Evolutionary conservation across 2,888 invertebrate species (phyloP).

Genomic region (Cantharis rustica): DNA sequence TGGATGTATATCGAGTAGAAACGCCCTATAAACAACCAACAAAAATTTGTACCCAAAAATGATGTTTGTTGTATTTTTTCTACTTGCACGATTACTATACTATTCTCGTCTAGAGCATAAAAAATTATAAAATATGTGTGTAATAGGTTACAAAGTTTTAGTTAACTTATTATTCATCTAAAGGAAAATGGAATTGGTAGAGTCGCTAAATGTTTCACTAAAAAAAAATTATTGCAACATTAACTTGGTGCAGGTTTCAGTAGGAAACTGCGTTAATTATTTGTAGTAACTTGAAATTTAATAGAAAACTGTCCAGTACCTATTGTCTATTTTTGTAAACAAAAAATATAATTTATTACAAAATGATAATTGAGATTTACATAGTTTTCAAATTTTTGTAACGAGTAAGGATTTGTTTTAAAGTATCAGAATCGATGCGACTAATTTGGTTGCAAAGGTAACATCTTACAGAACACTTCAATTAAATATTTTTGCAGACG

Average conservation of each 20-base stretch:
- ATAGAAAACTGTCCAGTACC: neutral
- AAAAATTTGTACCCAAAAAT: neutral
- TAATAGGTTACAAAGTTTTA: neutral
- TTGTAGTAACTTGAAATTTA: neutral
- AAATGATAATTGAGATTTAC: neutral
- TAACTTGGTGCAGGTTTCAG: neutral
- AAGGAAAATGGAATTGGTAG: neutral
- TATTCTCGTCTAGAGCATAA: neutral
- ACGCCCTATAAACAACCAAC: neutral
- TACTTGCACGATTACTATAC: neutral
- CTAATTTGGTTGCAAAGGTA: neutral
- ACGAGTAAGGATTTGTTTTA: neutral
- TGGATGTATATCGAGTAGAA: neutral
- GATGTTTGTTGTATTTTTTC: neutral
- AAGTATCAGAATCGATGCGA: neutral
- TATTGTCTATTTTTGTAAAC: neutral
- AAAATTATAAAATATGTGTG: neutral
- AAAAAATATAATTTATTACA: neutral
- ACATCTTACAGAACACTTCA: constrained; percentile 4
- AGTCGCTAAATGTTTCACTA: neutral
- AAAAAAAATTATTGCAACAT: neutral
- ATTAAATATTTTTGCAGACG: neutral
- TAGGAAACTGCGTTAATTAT: neutral
- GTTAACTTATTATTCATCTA: neutral
- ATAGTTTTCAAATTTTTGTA: neutral